Conservation (phyloP, 1,140 invertebrate genomes). For the Drosophila cardini region DNA sequence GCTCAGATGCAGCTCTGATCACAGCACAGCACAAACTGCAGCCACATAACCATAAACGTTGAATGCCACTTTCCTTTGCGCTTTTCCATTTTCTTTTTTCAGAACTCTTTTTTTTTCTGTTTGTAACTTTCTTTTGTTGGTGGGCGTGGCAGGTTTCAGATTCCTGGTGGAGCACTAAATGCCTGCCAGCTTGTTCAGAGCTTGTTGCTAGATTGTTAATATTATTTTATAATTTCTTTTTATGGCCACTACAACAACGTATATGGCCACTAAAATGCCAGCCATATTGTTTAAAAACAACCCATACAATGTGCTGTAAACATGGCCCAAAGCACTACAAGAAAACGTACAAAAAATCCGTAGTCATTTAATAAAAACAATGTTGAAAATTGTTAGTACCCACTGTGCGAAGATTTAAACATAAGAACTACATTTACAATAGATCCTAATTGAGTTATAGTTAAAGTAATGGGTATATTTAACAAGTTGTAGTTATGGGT, state of each 20-base stretch:
- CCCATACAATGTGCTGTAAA: constrained; percentile 39
- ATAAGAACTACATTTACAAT: constrained; percentile 10
- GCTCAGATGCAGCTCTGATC: constrained; percentile 21
- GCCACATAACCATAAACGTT: constrained; percentile 75
- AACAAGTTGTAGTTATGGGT: too few species aligned
- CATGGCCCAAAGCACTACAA: constrained; percentile 1
- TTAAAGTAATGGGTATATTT: too few species aligned
- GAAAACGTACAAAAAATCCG: neutral
- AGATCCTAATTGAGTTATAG: neutral
- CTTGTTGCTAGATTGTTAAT: constrained; percentile 69
- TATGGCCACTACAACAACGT: constrained; percentile 38
- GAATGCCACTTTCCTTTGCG: constrained; percentile 50
- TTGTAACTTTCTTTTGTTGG: constrained; percentile 45
- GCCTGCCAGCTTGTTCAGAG: constrained; percentile 29
- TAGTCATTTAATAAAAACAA: constrained; percentile 26
- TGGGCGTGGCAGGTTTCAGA: constrained; percentile 29
- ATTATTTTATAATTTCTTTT: constrained; percentile 82
- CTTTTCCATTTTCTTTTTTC: constrained; percentile 10
- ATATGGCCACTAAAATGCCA: constrained; percentile 36
- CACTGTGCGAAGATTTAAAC: constrained; percentile 7
- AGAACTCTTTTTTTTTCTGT: constrained; percentile 5
- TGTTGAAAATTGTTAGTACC: constrained; percentile 23
- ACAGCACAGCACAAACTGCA: constrained; percentile 21
- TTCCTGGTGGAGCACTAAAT: constrained; percentile 44
- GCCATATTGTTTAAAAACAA: constrained; percentile 32